Percentiles rank a stretch among this genome's conserved stretches.
phyloP scores from a whole-genome alignment of 2,113 vertebrate genomes.

The Pseudopodoces humilis region DNA sequence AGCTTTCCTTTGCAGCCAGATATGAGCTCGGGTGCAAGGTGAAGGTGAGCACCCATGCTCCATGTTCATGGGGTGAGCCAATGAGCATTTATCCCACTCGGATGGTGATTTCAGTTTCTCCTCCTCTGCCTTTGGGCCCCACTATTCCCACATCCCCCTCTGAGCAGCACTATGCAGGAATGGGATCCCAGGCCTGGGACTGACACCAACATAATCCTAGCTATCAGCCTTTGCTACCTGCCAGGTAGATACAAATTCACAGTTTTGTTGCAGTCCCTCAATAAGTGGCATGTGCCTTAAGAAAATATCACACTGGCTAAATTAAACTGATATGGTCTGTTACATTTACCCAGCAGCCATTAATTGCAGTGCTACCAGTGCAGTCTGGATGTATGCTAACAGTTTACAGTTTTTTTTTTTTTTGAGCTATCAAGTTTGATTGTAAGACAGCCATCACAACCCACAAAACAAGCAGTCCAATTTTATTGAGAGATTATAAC shows the following conservation, averaged over 20 bases:
- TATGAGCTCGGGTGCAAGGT: fast-evolving
- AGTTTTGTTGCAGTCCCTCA: neutral
- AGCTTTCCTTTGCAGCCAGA: neutral
- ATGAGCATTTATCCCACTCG: neutral
- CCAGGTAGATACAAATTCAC: neutral
- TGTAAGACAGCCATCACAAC: neutral
- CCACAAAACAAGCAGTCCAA: neutral
- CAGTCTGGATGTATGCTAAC: neutral
- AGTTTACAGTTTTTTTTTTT: neutral
- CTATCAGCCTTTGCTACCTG: neutral
- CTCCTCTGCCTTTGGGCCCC: neutral
- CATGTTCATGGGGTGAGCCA: fast-evolving
- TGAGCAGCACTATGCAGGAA: neutral
- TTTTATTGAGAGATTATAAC: neutral
- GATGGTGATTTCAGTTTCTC: neutral
- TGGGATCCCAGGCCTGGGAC: neutral
- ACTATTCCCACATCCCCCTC: fast-evolving
- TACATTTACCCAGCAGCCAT: neutral
- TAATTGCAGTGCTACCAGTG: neutral
- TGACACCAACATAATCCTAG: neutral
- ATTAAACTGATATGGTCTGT: neutral
- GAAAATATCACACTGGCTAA: neutral
- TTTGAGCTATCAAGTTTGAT: neutral
- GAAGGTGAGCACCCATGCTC: neutral
- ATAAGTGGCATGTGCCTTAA: neutral